Evolutionary conservation across 2,888 invertebrate genomes (phyloP).

Genomic region (Pilophorus perplexus): DNA sequence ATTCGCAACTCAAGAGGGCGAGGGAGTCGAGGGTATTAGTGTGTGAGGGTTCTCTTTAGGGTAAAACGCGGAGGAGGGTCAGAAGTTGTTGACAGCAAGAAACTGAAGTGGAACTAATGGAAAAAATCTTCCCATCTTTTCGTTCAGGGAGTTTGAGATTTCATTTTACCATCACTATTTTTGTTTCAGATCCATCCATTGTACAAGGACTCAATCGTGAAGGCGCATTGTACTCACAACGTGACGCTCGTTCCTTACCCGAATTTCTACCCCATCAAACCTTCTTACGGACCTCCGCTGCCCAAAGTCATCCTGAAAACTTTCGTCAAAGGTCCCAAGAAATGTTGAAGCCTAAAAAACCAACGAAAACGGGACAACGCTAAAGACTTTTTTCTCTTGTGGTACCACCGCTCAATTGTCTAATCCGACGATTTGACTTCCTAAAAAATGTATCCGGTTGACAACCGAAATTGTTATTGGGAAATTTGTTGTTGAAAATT

Average conservation of each 20-base stretch:
- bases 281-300: conserved; percentile 27
- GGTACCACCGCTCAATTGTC: no score
- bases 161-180: conserved; percentile 1
- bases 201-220: conserved; percentile 38
- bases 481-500: not conserved
- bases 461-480: not conserved
- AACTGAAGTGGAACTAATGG: not conserved
- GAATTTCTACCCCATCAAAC: conserved; percentile 24
- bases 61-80: not conserved
- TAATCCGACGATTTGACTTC: no score
- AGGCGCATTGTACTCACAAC: conserved; percentile 40
- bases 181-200: conserved; percentile 41
- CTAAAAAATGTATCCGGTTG: no score
- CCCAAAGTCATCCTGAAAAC: conserved; percentile 36
- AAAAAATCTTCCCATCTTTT: no score
- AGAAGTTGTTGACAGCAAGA: not conserved
- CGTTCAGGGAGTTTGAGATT: no score
- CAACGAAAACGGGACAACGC: no score
- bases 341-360: no score
- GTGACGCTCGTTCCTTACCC: conserved; percentile 21
- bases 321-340: conserved; percentile 23
- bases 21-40: no score
- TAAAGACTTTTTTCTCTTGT: no score
- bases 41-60: not conserved
- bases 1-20: not conserved